Percentiles rank a stretch among this genome's conserved stretches.
These are phyloP conservation scores for Zeuzera pyrina DNA, from an alignment of 2,888 invertebrate genomes.

Conservation along the genomic window DNA sequence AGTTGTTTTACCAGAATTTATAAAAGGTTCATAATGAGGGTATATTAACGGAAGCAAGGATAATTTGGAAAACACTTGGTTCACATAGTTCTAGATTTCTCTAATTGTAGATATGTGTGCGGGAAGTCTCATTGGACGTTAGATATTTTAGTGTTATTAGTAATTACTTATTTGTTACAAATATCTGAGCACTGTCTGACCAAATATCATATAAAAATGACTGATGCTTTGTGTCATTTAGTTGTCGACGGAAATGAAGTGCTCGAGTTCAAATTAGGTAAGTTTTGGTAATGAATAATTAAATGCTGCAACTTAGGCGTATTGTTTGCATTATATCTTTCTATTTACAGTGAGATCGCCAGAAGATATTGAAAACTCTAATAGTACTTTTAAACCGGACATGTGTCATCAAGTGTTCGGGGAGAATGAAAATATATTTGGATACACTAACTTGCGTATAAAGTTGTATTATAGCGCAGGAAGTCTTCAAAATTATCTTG, in stretches of 20 bases:
- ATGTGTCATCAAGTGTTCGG: constrained; percentile 97
- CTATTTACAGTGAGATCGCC: constrained; percentile 68
- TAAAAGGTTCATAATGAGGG: too few relatives aligned
- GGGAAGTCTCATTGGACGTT: constrained; percentile 27
- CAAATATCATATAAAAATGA: constrained; percentile 34
- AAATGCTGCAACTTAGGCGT: background rate
- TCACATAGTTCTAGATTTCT: background rate
- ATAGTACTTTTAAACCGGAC: constrained; percentile 79
- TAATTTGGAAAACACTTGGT: too few relatives aligned
- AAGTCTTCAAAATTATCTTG: constrained; percentile 85
- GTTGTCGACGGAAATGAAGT: constrained; percentile 73
- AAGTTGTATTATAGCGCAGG: constrained; percentile 87
- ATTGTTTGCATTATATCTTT: background rate
- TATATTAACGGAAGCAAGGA: too few relatives aligned
- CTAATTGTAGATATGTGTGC: constrained; percentile 22
- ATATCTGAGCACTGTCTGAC: background rate
- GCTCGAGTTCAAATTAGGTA: constrained; percentile 71
- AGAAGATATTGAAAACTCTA: constrained; percentile 78
- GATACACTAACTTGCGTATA: constrained; percentile 88
- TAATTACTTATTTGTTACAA: too few relatives aligned
- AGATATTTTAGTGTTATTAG: constrained; percentile 5
- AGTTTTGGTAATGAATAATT: constrained; percentile 8
- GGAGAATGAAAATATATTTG: constrained; percentile 93
- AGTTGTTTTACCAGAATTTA: too few relatives aligned
- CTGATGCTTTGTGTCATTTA: constrained; percentile 62